Evolutionary conservation across 2,888 invertebrate genomes (phyloP), one percentile per base, ranked within the genome.

Genomic region (Eulithis testata): DNA sequence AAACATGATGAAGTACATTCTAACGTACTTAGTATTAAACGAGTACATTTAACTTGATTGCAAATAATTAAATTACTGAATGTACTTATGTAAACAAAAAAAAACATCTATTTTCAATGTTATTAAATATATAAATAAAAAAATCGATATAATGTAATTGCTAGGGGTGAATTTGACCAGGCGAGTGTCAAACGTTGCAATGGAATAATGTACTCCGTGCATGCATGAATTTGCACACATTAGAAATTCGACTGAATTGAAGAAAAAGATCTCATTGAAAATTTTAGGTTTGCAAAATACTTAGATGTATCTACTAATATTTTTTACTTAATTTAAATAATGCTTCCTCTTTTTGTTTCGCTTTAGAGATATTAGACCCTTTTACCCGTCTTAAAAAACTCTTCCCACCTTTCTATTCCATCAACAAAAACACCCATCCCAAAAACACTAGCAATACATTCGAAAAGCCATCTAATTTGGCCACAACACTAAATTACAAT

Each of bases 401-500:
- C 14, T 14, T 0, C 14, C 47, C 44, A 44, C 44, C n/a, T 44
- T 44, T 40, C 11, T 8, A 44, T n/a, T 44, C 44, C n/a, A 44
- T n/a, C n/a, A 52, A 8, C 37, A 53, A 60, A 36, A 43, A 52
- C 54, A 53, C 66, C 66, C 68, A 63, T 55, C 66, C 73, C 71
- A 27, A 40, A 50, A 50, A 51, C 21, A 57, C 72, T 74, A 45
- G 76, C 73, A 77, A 71, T 75, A 76, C 77, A 81, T 73, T 72
- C 73, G 67, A 66, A 71, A 75, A 73, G 78, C 81, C 82, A 82
- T 84, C 80, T 84, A 85, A 86, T 86, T 80, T 82, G 73, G 66
- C 71, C 72, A 68, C 75, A 65, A 77, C 83, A 88, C 86, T 93
- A 93, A 91, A 92, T 91, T 88, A 91, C 93, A 89, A 91, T 91